Percentiles rank a stretch among this genome's conserved stretches.
Evolutionary conservation across 1,140 invertebrate genomes (phyloP).

Genomic region (Glomeris maerens): DNA sequence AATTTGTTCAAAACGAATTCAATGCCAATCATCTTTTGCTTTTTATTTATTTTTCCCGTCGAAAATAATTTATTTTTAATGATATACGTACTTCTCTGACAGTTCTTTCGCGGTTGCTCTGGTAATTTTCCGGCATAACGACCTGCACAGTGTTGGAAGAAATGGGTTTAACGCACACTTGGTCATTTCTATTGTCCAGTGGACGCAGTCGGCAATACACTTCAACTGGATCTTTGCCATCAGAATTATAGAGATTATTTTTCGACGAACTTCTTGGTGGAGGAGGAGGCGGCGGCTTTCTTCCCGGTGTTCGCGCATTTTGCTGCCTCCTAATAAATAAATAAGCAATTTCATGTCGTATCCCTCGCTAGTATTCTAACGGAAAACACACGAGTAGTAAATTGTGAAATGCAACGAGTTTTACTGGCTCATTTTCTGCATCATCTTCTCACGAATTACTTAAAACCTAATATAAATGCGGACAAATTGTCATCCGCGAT

Average conservation of each 20-base stretch:
- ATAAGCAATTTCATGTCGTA: too few relatives aligned
- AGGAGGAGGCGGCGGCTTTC: constrained; percentile 2
- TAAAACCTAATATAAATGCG: too few relatives aligned
- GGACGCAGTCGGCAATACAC: constrained; percentile 72
- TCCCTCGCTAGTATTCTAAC: too few relatives aligned
- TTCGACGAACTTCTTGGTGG: constrained; percentile 8
- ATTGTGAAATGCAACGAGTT: too few relatives aligned
- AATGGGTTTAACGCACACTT: constrained; percentile 54
- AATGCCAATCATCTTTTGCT: too few relatives aligned
- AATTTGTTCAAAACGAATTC: too few relatives aligned
- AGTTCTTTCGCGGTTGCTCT: constrained; percentile 42
- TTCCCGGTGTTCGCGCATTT: constrained; percentile 13
- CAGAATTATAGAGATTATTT: neutral
- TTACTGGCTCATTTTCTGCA: too few relatives aligned
- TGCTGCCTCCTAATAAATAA: too few relatives aligned
- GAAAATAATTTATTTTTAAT: neutral
- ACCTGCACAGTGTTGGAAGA: constrained; percentile 53
- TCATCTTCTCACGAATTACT: too few relatives aligned
- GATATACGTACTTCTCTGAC: constrained; percentile 13
- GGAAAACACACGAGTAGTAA: too few relatives aligned
- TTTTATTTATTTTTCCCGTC: neutral
- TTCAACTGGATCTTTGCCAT: constrained; percentile 51
- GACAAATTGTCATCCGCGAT: too few relatives aligned
- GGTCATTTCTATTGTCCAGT: constrained; percentile 46
- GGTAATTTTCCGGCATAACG: constrained; percentile 45